A percentile compares a stretch with the other conserved stretches of the same genome.
phyloP scores from a whole-genome alignment of 2,888 invertebrate species.

The Craniophora ligustri region DNA sequence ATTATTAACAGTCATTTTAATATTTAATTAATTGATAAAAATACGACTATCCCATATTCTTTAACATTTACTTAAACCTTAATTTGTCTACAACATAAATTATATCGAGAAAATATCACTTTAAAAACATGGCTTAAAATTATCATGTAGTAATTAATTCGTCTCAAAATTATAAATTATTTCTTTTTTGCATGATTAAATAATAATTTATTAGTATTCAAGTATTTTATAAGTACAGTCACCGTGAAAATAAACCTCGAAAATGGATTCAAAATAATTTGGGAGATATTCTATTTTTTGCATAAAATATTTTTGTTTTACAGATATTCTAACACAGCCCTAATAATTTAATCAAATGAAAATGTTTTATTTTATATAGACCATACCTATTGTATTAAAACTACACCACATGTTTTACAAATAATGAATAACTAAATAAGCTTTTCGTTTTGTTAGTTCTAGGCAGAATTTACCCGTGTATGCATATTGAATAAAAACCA shows the following conservation, averaged over 20 bases:
- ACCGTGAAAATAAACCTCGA: not conserved
- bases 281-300: not conserved
- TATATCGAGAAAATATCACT: slow-evolving; percentile 16
- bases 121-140: slow-evolving; percentile 21
- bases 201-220: not conserved
- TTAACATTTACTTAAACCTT: slow-evolving; percentile 14
- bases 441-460: too few relatives aligned
- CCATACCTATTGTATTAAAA: too few relatives aligned
- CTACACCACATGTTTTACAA: slow-evolving; percentile 18
- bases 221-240: slow-evolving; percentile 7
- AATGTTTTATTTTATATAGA: too few relatives aligned
- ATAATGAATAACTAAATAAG: too few relatives aligned
- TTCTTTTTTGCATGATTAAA: slow-evolving; percentile 8
- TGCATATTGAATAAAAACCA: too few relatives aligned
- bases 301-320: not conserved
- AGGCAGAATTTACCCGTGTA: too few relatives aligned
- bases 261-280: slow-evolving; percentile 8
- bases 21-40: not conserved
- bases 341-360: too few relatives aligned
- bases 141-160: slow-evolving; percentile 20
- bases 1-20: not conserved
- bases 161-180: slow-evolving; percentile 29
- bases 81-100: slow-evolving; percentile 22
- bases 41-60: not conserved
- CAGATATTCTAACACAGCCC: too few relatives aligned